Base-by-base conservation (phyloP, 92 coral and sea anemone species). In the Muricea muricata region DNA sequence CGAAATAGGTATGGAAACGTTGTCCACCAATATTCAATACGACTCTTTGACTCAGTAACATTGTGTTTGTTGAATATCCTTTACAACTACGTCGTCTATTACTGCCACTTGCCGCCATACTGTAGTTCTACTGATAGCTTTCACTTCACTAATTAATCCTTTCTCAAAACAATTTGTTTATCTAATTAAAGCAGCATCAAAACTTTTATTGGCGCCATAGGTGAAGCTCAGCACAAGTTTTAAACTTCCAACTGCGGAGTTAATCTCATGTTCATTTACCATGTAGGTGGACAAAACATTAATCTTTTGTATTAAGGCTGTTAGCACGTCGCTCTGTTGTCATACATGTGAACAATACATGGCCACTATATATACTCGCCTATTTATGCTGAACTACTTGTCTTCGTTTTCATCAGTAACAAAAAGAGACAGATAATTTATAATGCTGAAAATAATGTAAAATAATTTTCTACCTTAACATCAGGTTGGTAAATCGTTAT, bases 21-120 rank as follows among this genome's bases (percentile, higher is more conserved):
- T 92, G 91, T 0, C 99, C 99, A 7, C 99, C 97, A 32, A 96
- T 89, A 66, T 96, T 96, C 5, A 96, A 85, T 0, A 95, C 93
- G 1, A 96, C 83, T 20, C 98, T 28, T 29, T 76, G 68, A 34
- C 48, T 56, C 7, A 56, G 66, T 7, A 55, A 12, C 47, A 34
- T 76, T 60, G 82, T 52, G 23, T 23, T 42, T 21, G 30, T 23
- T 12, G 58, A 23, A 13, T 28, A 46, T 12, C 79, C 61, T 42
- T 42, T 73, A 29, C 60, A 2, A 42, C 23, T 42, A 18, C 79
- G 32, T 21, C 79, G n/a, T n/a, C n/a, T n/a, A n/a, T n/a, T 48
- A 21, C 60, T 23, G n/a, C 14, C 34, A 47, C 37, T 47, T 46
- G 79, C 42, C 52, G 79, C 79, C 79, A 73, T 73, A 47, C 37